phyloP scores from a whole-genome alignment of 2,888 invertebrate genomes.

The Harpalus rubripes region DNA sequence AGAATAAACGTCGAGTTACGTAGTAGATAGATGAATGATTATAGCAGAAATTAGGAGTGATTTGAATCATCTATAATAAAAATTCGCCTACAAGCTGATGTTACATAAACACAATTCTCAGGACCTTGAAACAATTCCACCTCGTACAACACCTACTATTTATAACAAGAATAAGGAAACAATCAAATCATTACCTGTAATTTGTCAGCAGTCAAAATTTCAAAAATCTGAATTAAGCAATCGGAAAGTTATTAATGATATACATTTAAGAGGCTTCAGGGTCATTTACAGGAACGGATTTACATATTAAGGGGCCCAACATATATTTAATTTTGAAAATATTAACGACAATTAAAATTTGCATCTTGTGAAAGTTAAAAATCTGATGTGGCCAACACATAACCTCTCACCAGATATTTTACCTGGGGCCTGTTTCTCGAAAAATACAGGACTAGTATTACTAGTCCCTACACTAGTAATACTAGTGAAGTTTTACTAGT shows the following conservation, averaged over 20 bases:
- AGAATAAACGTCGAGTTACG: constrained; percentile 27
- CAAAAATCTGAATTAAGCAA: constrained; percentile 57
- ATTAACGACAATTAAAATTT: too few species aligned
- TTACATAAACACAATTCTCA: constrained; percentile 54
- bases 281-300: neutral
- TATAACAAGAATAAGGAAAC: constrained; percentile 47
- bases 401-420: too few species aligned
- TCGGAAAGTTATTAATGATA: constrained; percentile 51
- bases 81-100: constrained; percentile 34
- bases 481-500: too few species aligned
- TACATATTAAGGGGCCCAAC: too few species aligned
- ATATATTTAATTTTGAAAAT: too few species aligned
- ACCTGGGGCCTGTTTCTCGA: too few species aligned
- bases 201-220: constrained; percentile 50
- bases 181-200: constrained; percentile 40
- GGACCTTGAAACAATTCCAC: constrained; percentile 45
- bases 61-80: constrained; percentile 43
- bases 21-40: constrained; percentile 35
- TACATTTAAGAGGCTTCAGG: constrained; percentile 38
- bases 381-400: too few species aligned
- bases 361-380: too few species aligned
- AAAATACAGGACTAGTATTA: too few species aligned
- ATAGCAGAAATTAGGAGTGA: constrained; percentile 44
- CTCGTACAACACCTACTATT: constrained; percentile 44
- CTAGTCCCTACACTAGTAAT: too few species aligned